phyloP scores from a whole-genome alignment of 2,888 invertebrate genomes.

The Xanthia icteritia region DNA sequence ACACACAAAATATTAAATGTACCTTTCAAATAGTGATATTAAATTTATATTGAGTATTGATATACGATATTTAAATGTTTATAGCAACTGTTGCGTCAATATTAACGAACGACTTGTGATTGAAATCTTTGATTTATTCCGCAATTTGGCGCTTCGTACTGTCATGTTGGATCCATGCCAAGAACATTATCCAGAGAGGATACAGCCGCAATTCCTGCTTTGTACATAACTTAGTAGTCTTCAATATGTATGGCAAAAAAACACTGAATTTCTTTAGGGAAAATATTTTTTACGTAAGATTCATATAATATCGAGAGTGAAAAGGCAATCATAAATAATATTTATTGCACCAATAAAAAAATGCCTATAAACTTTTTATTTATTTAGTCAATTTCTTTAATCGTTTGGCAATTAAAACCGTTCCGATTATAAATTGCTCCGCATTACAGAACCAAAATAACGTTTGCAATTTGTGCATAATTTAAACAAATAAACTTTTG shows the following conservation, averaged over 20 bases:
- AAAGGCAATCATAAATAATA: constrained; percentile 4
- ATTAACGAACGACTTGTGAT: constrained; percentile 14
- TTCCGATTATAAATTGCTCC: constrained; percentile 33
- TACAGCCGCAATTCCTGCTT: constrained; percentile 1
- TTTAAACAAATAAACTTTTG: constrained; percentile 45
- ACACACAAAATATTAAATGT: not conserved
- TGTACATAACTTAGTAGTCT: constrained; percentile 25
- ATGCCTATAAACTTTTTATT: constrained; percentile 6
- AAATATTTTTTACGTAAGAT: not conserved
- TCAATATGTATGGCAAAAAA: not conserved
- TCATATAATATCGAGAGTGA: not conserved
- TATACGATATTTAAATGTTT: not conserved
- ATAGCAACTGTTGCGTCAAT: constrained; percentile 5
- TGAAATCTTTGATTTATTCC: constrained; percentile 23
- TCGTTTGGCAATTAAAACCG: constrained; percentile 37
- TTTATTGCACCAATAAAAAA: constrained; percentile 2
- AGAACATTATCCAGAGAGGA: not conserved
- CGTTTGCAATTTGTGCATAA: constrained; percentile 30
- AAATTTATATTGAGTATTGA: not conserved
- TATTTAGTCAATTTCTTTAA: constrained; percentile 17
- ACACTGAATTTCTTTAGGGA: not conserved
- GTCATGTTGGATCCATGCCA: constrained; percentile 43
- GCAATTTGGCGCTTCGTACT: constrained; percentile 15
- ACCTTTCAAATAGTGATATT: no score
- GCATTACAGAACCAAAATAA: constrained; percentile 21